Evolutionary conservation across 1,140 invertebrate genomes (phyloP).

Genomic region (Apis cerana): DNA sequence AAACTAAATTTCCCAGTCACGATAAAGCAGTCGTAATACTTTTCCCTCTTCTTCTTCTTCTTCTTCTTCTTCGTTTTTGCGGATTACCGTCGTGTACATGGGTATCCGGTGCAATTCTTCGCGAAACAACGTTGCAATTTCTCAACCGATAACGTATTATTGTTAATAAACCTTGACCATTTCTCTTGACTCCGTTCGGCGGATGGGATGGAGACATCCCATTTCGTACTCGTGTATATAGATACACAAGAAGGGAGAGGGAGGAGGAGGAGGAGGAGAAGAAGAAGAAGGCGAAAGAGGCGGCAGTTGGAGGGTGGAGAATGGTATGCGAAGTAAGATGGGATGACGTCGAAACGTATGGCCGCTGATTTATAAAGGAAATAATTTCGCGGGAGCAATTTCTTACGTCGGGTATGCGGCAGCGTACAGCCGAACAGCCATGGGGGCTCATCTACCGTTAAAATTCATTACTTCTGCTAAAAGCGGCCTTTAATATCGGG

Average conservation of each 20-base stretch:
- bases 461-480: conserved; percentile 70
- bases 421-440: conserved; percentile 36
- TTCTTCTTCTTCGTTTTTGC: not conserved
- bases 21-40: conserved; percentile 9
- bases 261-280: not conserved
- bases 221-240: too few species aligned
- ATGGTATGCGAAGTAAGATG: conserved; percentile 43
- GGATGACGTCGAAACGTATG: conserved; percentile 69
- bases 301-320: not conserved
- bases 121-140: conserved; percentile 42
- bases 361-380: conserved; percentile 75
- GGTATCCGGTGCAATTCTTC: conserved; percentile 34
- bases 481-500: conserved; percentile 39
- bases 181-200: conserved; percentile 36
- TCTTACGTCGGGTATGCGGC: conserved; percentile 62
- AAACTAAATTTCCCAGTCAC: conserved; percentile 13
- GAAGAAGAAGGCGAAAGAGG: not conserved
- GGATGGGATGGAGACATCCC: conserved; percentile 49
- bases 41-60: not conserved
- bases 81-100: conserved; percentile 25
- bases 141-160: conserved; percentile 55
- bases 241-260: not conserved
- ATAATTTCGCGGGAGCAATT: conserved; percentile 73
- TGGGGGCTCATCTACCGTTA: conserved; percentile 53
- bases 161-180: conserved; percentile 64